phyloP scores from a whole-genome alignment of 92 coral and sea anemone genomes.

The Actinostola sp. region DNA sequence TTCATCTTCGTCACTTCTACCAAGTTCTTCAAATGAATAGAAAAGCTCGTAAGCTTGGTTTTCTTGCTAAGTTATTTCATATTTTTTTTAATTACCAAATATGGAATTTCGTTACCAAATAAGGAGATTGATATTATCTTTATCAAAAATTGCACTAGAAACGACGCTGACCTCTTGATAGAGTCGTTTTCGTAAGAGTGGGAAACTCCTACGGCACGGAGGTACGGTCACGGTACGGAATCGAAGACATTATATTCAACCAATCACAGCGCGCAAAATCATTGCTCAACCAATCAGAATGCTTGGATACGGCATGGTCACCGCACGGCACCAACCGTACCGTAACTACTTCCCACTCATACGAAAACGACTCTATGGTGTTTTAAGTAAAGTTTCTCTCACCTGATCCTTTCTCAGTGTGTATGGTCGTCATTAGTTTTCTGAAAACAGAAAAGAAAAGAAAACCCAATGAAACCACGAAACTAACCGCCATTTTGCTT shows the following conservation, averaged over 20 bases:
- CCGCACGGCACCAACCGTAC: too few species aligned
- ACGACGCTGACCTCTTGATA: too few species aligned
- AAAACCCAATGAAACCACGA: not conserved
- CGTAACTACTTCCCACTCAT: too few species aligned
- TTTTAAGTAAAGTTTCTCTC: conserved; percentile 3
- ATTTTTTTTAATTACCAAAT: conserved; percentile 8
- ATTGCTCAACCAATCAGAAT: too few species aligned
- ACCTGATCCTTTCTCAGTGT: conserved; percentile 91
- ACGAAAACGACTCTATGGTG: too few species aligned
- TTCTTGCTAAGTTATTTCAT: not conserved
- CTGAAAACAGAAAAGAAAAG: conserved; percentile 34
- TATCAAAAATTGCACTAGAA: too few species aligned
- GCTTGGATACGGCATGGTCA: too few species aligned
- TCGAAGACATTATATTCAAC: too few species aligned
- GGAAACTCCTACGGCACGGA: too few species aligned
- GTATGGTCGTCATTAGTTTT: conserved; percentile 67
- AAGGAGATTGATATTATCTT: not conserved
- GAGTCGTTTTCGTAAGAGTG: too few species aligned
- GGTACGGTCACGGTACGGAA: too few species aligned
- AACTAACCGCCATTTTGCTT: not conserved
- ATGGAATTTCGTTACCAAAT: not conserved
- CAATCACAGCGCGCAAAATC: too few species aligned
- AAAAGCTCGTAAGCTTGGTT: not conserved
- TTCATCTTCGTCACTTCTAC: conserved; percentile 87
- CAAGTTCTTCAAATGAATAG: conserved; percentile 11